Evolutionary conservation across 2,113 vertebrate species (phyloP).

Genomic region (Oxyura jamaicensis): DNA sequence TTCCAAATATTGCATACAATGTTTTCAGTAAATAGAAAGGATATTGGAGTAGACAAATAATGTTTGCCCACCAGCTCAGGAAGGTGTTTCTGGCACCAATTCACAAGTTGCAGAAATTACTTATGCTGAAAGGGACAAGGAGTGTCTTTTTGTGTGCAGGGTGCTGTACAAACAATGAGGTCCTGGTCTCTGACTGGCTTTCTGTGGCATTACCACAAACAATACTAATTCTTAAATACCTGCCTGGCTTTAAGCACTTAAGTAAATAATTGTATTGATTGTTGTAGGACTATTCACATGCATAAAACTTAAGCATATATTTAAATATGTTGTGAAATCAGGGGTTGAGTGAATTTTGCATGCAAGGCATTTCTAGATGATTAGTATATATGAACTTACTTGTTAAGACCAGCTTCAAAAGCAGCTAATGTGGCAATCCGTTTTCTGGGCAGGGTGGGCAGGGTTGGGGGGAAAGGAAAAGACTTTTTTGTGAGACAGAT

Average conservation of each 20-base stretch:
- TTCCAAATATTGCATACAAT: constrained; percentile 29
- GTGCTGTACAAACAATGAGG: constrained; percentile 60
- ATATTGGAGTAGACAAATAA: constrained; percentile 38
- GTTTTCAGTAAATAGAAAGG: constrained; percentile 33
- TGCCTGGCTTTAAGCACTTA: constrained; percentile 59
- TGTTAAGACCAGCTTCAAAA: constrained; percentile 58
- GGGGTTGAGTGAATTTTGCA: constrained; percentile 34
- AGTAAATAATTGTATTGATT: constrained; percentile 63
- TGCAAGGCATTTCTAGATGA: constrained; percentile 43
- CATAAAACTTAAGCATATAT: constrained; percentile 66
- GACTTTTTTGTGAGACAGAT: not conserved
- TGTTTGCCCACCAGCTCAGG: constrained; percentile 51
- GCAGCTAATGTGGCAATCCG: constrained; percentile 26
- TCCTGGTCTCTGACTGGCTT: constrained; percentile 50
- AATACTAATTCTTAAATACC: constrained; percentile 67
- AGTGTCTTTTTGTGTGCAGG: constrained; percentile 65
- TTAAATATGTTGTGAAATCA: constrained; percentile 70
- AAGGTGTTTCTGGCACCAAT: constrained; percentile 61
- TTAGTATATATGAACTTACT: constrained; percentile 1
- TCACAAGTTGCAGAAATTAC: constrained; percentile 52
- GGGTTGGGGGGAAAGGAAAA: not conserved
- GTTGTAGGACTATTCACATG: constrained; percentile 53
- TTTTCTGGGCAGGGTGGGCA: not conserved
- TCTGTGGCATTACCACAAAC: constrained; percentile 56
- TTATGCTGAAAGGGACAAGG: constrained; percentile 55